Percentiles rank a stretch among this genome's conserved stretches.
Conservation (phyloP, 2,797 vertebrate species). For the Enteromius unitaeniatus region DNA sequence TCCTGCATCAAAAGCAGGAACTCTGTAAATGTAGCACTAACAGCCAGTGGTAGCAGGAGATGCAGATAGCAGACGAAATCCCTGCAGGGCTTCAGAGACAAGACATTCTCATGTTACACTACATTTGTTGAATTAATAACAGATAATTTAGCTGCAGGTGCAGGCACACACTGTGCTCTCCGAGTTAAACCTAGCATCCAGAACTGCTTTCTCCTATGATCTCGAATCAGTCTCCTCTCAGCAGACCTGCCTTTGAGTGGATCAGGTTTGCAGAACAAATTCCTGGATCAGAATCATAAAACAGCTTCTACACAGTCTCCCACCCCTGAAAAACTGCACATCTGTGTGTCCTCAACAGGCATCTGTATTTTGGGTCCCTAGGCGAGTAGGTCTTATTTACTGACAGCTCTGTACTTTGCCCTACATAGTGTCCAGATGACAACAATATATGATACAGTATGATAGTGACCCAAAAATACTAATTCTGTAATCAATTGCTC, state of each 20-base stretch:
- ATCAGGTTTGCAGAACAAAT: conserved; percentile 7
- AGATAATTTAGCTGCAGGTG: conserved; percentile 57
- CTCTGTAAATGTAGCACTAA: neutral
- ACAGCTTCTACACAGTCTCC: neutral
- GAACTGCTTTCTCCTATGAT: conserved; percentile 41
- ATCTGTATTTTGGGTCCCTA: neutral
- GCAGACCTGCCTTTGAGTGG: neutral
- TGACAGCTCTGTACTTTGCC: conserved; percentile 14
- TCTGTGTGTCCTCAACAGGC: conserved; percentile 19
- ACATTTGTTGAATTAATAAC: conserved; percentile 55
- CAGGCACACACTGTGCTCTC: conserved; percentile 29
- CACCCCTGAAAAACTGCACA: neutral
- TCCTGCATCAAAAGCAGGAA: neutral
- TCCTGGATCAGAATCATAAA: conserved; percentile 1
- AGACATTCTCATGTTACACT: conserved; percentile 31
- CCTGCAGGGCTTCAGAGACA: conserved; percentile 13
- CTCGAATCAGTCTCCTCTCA: conserved; percentile 31
- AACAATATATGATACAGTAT: neutral
- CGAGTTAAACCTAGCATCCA: conserved; percentile 28
- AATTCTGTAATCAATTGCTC: neutral
- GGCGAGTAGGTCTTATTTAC: conserved; percentile 1
- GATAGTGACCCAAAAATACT: neutral
- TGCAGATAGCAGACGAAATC: conserved; percentile 19
- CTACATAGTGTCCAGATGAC: neutral
- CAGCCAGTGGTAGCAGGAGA: conserved; percentile 12